These are phyloP conservation scores for Leptocoma aspasia DNA, from an alignment of 2,113 vertebrate genomes.

Conservation along the genomic window DNA sequence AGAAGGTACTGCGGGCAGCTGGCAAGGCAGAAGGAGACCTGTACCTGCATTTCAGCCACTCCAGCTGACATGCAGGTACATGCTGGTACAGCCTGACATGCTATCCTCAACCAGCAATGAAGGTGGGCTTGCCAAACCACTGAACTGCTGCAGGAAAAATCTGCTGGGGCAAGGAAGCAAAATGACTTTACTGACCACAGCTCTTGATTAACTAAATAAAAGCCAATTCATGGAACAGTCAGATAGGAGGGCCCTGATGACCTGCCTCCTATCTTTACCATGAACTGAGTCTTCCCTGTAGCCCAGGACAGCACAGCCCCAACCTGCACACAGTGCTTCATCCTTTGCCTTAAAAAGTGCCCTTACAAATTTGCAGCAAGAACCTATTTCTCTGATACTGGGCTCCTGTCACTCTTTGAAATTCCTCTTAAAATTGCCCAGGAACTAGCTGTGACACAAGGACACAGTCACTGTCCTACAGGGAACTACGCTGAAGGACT, in stretches of 20 bases:
- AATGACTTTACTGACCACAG: neutral
- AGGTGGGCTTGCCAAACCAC: neutral
- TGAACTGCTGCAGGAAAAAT: neutral
- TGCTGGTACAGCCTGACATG: neutral
- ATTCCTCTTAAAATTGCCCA: neutral
- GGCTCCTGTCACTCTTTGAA: neutral
- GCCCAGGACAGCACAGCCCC: neutral
- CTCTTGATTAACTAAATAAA: neutral
- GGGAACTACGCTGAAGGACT: neutral
- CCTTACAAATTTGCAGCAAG: neutral
- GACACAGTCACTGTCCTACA: neutral
- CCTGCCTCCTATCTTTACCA: neutral
- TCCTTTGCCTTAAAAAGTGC: neutral
- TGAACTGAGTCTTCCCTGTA: neutral
- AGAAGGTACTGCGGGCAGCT: neutral
- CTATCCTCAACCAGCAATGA: neutral
- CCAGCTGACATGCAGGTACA: accelerated
- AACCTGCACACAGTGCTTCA: neutral
- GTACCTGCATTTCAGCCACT: neutral
- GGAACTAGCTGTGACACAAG: neutral
- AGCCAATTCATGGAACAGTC: neutral
- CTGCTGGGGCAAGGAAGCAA: neutral
- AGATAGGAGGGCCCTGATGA: neutral
- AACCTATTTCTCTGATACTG: neutral
- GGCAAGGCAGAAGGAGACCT: neutral